A percentile compares a stretch with the other conserved stretches of the same genome.
Conservation (phyloP, 2,888 invertebrate genomes). For the Drosophila histrio region DNA sequence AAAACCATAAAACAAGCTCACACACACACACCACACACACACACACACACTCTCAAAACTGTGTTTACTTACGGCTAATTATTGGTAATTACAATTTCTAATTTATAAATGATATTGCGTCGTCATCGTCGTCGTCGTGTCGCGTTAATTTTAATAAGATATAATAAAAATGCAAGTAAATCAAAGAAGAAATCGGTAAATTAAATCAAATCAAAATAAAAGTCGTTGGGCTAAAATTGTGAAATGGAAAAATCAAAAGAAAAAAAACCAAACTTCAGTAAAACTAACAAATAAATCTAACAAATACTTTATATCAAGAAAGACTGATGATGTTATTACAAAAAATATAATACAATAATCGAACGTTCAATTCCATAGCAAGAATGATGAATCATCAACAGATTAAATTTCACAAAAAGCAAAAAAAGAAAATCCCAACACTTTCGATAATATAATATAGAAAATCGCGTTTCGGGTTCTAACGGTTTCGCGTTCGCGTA, state of each 20-base stretch:
- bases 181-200: conserved; percentile 50
- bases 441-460: conserved; percentile 35
- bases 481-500: conserved; percentile 82
- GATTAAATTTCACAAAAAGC: conserved; percentile 36
- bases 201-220: conserved; percentile 35
- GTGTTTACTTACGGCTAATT: conserved; percentile 50
- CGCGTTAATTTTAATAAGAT: conserved; percentile 55
- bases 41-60: conserved; percentile 20
- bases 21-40: conserved; percentile 8
- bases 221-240: conserved; percentile 59
- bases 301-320: conserved; percentile 55
- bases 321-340: conserved; percentile 61
- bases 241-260: conserved; percentile 33
- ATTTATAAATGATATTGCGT: conserved; percentile 57
- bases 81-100: conserved; percentile 39
- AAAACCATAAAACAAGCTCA: conserved; percentile 18
- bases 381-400: conserved; percentile 27
- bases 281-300: conserved; percentile 12
- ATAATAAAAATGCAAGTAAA: conserved; percentile 52
- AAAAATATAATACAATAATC: neutral
- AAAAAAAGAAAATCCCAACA: conserved; percentile 44
- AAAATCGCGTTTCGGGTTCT: conserved; percentile 80
- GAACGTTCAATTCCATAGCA: conserved; percentile 57
- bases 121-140: conserved; percentile 71
- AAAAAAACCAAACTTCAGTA: conserved; percentile 16